Evolutionary conservation across 37 sponge, comb jelly and placozoan species (phyloP).

Genomic region (Diacarnus erythraeanus): DNA sequence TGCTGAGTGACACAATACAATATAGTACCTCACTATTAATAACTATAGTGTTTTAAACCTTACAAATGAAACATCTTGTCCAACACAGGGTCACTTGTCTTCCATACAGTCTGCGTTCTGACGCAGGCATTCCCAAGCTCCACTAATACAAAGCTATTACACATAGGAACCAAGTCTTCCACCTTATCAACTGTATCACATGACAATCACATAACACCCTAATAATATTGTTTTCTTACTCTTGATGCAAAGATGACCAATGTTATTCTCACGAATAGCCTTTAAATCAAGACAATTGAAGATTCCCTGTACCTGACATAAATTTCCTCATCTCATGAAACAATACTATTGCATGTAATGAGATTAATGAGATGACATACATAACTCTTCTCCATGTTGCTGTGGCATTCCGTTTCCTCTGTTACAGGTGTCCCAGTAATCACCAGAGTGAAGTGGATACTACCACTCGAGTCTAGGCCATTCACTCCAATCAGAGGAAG

Average conservation of each 20-base stretch:
- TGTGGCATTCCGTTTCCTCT: conserved; percentile 4
- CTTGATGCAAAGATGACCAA: conserved; percentile 59
- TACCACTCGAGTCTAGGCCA: conserved; percentile 22
- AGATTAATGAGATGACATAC: too few relatives aligned
- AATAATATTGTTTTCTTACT: conserved; percentile 23
- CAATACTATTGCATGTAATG: too few relatives aligned
- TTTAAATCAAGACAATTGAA: conserved; percentile 2
- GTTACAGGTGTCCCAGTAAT: conserved; percentile 46
- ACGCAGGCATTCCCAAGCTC: conserved; percentile 81
- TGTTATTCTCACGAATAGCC: conserved; percentile 32
- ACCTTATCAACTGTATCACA: conserved; percentile 28
- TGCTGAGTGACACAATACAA: conserved; percentile 30
- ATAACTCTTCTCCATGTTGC: conserved; percentile 30
- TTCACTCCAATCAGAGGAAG: conserved; percentile 32
- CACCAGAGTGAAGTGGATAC: conserved; percentile 50
- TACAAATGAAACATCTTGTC: conserved; percentile 86
- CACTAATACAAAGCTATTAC: conserved; percentile 52
- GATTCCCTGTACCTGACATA: conserved; percentile 29
- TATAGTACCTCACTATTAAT: not conserved
- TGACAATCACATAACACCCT: not conserved
- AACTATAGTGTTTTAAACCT: conserved; percentile 23
- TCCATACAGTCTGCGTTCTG: conserved; percentile 63
- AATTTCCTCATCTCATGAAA: too few relatives aligned
- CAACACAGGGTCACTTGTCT: conserved; percentile 77
- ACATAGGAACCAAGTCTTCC: conserved; percentile 18